Base-by-base conservation (phyloP, 2,797 vertebrate genomes). In the Pogonophryne albipinna region DNA sequence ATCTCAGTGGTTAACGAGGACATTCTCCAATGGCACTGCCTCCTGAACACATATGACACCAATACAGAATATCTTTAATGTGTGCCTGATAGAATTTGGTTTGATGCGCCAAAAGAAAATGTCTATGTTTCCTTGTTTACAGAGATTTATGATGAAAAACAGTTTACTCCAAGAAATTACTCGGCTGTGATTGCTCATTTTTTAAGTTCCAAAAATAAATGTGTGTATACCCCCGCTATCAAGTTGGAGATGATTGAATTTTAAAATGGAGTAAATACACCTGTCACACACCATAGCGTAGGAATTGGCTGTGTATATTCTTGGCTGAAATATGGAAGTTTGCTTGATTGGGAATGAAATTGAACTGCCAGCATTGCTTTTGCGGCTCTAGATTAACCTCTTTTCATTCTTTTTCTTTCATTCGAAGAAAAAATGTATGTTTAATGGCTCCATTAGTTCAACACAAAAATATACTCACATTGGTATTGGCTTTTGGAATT, bases 1-100 rank as follows among this genome's bases (percentile, higher is more conserved):
- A 27, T 78, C 41, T 53, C 47, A 44, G 31, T 58, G 45, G 60
- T 67, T 76, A 84, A 74, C 79, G 66, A 46, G 34, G 57, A 52
- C 46, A 58, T 57, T 59, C 47, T 52, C 31, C 57, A 19, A 17
- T 45, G 44, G 16, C 5, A 17, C 16, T 31, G 20, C 59, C 31
- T 41, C 34, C 45, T 27, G 31, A 45, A 51, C 47, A 42, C 46
- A 2, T 42, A 14, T 6, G n/a, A 53, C 42, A 62, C 13, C n/a
- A 10, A 17, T 20, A 27, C 6, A 49, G 16, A 16, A 58, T 19
- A 10, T 67, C 20, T 27, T 44, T 20, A 58, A 0, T 4, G 41
- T 34, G 27, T 44, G 46, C 42, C 4, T 67, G 4, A 6, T 44
- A 11, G 15, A 50, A 46, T 23, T 42, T 20, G 45, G n/a, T 47